phyloP scores from a whole-genome alignment of 2,888 invertebrate genomes.

The Auanema freiburgensis region DNA sequence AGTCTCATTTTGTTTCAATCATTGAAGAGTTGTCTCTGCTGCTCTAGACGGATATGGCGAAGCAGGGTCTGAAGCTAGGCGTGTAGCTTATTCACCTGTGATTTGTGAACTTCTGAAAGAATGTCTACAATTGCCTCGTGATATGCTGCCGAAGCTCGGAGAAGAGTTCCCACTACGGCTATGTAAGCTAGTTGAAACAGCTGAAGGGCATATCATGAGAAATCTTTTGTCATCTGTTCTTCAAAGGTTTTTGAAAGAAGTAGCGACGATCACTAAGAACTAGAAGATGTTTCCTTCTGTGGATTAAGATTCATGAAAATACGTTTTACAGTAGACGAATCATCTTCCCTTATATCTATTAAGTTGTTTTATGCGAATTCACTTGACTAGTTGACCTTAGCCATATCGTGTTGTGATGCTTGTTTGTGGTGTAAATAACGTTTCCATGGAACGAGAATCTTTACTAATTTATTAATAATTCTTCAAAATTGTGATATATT shows the following conservation, averaged over 20 bases:
- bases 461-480: not conserved
- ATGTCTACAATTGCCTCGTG: conserved; percentile 29
- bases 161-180: conserved; percentile 34
- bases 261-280: no score
- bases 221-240: conserved; percentile 20
- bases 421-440: not conserved
- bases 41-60: conserved; percentile 34
- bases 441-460: not conserved
- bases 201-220: conserved; percentile 34
- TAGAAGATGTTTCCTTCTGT: no score
- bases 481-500: no score
- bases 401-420: not conserved
- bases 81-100: conserved; percentile 37
- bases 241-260: conserved; percentile 10
- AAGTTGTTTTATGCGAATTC: no score
- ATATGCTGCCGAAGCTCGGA: conserved; percentile 35
- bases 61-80: conserved; percentile 31
- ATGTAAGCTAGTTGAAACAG: conserved; percentile 42
- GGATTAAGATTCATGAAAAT: not conserved
- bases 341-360: not conserved
- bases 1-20: not conserved
- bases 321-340: not conserved
- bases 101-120: conserved; percentile 38
- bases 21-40: conserved; percentile 36
- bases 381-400: not conserved